Conservation (phyloP, 2,113 vertebrate genomes). For the Corythoichthys haematopterus region DNA sequence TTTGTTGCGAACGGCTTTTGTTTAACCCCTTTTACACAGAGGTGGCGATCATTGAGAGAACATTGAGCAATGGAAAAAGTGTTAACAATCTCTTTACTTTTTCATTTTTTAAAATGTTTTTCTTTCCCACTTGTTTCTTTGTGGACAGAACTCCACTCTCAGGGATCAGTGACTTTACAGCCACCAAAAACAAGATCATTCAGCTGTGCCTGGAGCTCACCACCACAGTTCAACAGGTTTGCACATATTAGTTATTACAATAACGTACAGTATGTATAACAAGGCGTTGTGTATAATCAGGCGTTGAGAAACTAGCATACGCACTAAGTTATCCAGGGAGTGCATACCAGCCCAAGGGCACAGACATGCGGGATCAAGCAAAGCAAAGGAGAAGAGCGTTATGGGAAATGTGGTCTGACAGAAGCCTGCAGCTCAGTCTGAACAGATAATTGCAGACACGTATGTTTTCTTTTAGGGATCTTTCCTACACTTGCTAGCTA, state of each 20-base stretch:
- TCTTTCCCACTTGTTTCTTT: conserved; percentile 36
- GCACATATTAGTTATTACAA: conserved; percentile 43
- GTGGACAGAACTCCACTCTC: conserved; percentile 86
- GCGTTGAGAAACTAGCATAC: conserved; percentile 14
- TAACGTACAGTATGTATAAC: conserved; percentile 7
- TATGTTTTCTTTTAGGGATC: conserved; percentile 48
- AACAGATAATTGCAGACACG: conserved; percentile 37
- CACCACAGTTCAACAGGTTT: conserved; percentile 95
- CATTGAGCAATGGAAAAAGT: too few species aligned
- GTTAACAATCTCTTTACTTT: neutral
- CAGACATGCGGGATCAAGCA: conserved; percentile 39
- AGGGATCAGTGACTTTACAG: conserved; percentile 92
- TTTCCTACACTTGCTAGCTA: conserved; percentile 33
- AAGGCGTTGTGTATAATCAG: neutral
- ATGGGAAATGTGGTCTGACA: conserved; percentile 56
- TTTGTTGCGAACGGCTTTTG: neutral
- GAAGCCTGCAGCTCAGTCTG: conserved; percentile 41
- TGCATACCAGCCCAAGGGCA: conserved; percentile 30
- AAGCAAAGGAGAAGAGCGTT: conserved; percentile 39
- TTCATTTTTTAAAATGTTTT: conserved; percentile 18
- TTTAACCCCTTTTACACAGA: too few species aligned
- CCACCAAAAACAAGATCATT: conserved; percentile 97
- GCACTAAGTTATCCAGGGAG: conserved; percentile 37
- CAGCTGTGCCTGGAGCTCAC: conserved; percentile 96
- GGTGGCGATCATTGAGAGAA: too few species aligned